phyloP scores from a whole-genome alignment of 2,113 vertebrate genomes.

The Malurus elegans region DNA sequence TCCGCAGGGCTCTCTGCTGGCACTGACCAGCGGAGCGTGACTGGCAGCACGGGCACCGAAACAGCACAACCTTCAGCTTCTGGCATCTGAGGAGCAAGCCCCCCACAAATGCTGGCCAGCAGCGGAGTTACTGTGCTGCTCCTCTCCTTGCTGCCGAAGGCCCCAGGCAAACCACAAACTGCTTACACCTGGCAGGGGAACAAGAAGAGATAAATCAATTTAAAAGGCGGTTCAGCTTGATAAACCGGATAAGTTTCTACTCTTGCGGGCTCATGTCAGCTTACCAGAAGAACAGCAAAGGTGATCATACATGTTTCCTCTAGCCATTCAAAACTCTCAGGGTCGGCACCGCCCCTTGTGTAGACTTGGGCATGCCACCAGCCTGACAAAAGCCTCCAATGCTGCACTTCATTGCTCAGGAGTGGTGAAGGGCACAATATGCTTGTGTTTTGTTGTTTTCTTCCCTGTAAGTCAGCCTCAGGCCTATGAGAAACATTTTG shows the following conservation, averaged over 20 bases:
- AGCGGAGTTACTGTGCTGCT: fast-evolving
- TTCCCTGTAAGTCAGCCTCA: neutral
- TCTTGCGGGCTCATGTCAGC: neutral
- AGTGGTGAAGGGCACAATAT: neutral
- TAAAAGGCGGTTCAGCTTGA: conserved; percentile 28
- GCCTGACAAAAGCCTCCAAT: neutral
- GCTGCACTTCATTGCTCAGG: neutral
- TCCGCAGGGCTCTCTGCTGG: neutral
- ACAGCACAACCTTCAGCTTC: neutral
- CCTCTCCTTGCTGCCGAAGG: neutral
- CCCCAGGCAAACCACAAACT: neutral
- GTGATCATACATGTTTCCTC: neutral
- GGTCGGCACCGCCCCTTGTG: fast-evolving
- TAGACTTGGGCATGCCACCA: neutral
- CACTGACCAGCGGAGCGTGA: neutral
- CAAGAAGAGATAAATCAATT: neutral
- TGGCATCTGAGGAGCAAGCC: fast-evolving
- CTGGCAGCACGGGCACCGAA: fast-evolving
- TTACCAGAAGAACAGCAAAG: neutral
- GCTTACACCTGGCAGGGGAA: neutral
- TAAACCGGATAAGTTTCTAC: neutral
- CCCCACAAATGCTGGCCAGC: neutral
- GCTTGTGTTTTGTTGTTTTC: neutral
- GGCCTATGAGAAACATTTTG: neutral
- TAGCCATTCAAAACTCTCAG: neutral